phyloP scores from a whole-genome alignment of 2,113 vertebrate species.

The Agapornis roseicollis region DNA sequence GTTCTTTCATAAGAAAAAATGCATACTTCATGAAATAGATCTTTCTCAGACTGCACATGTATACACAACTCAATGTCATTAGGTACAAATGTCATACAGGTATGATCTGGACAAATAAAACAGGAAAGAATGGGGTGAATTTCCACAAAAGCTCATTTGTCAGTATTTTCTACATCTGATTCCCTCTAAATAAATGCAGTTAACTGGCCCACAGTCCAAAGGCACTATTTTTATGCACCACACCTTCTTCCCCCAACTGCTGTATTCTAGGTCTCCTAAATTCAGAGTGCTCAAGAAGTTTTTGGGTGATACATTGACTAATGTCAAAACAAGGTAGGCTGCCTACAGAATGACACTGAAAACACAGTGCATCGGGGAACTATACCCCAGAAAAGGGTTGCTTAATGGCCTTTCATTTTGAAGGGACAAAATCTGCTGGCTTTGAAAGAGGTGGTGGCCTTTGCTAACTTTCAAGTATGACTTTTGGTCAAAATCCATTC shows the following conservation, averaged over 20 bases:
- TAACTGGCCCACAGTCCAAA: background rate
- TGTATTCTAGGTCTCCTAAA: conserved; percentile 25
- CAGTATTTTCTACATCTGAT: background rate
- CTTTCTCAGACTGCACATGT: background rate
- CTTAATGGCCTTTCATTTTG: background rate
- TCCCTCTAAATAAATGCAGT: background rate
- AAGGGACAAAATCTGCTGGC: background rate
- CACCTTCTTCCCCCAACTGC: background rate
- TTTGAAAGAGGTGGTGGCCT: background rate
- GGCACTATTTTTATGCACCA: background rate
- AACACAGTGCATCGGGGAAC: background rate
- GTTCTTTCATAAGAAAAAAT: background rate
- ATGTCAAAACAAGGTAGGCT: conserved; percentile 14
- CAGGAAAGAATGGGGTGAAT: background rate
- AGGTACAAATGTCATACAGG: background rate
- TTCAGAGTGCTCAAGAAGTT: background rate
- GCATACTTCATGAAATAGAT: background rate
- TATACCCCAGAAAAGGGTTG: background rate
- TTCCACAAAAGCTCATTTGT: background rate
- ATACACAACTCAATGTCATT: rapidly evolving
- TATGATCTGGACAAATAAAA: background rate
- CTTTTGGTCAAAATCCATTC: background rate
- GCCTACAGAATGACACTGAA: background rate
- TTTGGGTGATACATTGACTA: background rate
- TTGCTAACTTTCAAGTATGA: background rate